Conservation (phyloP, 53 echinoderm and acorn worm genomes). For the Temnopleurus reevesii region DNA sequence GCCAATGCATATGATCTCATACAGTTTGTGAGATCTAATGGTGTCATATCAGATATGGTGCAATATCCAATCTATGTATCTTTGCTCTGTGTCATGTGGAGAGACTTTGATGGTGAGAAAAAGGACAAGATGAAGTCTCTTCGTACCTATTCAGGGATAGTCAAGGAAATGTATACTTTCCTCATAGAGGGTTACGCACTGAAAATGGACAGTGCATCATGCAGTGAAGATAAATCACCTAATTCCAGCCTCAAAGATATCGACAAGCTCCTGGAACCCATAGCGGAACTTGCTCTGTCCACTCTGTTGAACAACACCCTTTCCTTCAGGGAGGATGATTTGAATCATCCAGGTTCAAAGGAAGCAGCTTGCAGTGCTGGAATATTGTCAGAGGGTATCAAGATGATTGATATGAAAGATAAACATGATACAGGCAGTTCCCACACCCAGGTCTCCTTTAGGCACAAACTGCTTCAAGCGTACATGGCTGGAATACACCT, state of each 20-base stretch:
- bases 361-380: neutral
- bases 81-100: conserved; percentile 13
- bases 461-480: conserved; percentile 33
- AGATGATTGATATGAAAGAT: neutral
- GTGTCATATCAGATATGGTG: neutral
- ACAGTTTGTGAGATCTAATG: neutral
- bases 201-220: neutral
- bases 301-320: neutral
- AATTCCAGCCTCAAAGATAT: neutral
- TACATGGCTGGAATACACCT: conserved; percentile 31
- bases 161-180: neutral
- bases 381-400: neutral
- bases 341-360: neutral
- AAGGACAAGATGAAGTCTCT: neutral
- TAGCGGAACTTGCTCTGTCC: neutral
- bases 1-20: neutral
- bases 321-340: neutral
- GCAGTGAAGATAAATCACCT: neutral
- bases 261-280: neutral
- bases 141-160: neutral
- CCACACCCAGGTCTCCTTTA: neutral
- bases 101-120: neutral
- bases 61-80: conserved; percentile 15
- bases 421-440: neutral
- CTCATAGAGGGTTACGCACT: neutral